Base-by-base conservation (phyloP, 2,113 vertebrate genomes). In the Hippocampus comes region DNA sequence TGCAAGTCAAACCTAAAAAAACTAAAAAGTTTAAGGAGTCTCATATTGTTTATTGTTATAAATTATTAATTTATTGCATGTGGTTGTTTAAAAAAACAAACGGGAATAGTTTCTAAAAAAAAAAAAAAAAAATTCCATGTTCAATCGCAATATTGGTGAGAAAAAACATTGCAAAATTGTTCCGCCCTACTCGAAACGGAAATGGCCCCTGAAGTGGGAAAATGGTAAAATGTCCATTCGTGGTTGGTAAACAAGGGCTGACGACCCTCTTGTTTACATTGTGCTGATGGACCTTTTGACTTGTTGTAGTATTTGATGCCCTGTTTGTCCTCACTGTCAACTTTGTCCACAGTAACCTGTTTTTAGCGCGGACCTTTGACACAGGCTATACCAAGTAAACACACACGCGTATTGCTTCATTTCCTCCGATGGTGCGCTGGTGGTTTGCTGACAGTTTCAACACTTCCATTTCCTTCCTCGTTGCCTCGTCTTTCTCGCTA, bases 381-480 rank as follows among this genome's bases (percentile, higher is more conserved):
- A 53, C 53, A 10, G 9, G n/a, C 53, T 4, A 23, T 56, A 10
- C 9, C 9, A 10, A 55, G 21, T 21, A 10, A 21, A n/a, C 53
- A 9, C 23, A n/a, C 30, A n/a, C 34, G 6, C 34, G 34, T 53
- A 56, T 87, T 85, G 83, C 86, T 48, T 73, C 61, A 89, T 75
- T 82, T 87, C 79, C 83, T 84, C 21, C 20, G 6, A 53, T 76
- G 75, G 56, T 68, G 0, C 9, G 9, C n/a, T 23, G 21, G 11
- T 66, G 43, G 4, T 81, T 84, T 83, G 69, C 75, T 71, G 79
- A 41, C 20, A 11, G 34, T 63, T 78, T 80, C 77, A 48, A 72
- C 79, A 78, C 67, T 79, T 84, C 56, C 42, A 15, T 84, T 83
- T 83, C 74, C 75, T 78, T 63, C 43, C 27, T 71, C 9, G 5